Conservation (phyloP, 2,797 vertebrate species). For the Varecia variegata region DNA sequence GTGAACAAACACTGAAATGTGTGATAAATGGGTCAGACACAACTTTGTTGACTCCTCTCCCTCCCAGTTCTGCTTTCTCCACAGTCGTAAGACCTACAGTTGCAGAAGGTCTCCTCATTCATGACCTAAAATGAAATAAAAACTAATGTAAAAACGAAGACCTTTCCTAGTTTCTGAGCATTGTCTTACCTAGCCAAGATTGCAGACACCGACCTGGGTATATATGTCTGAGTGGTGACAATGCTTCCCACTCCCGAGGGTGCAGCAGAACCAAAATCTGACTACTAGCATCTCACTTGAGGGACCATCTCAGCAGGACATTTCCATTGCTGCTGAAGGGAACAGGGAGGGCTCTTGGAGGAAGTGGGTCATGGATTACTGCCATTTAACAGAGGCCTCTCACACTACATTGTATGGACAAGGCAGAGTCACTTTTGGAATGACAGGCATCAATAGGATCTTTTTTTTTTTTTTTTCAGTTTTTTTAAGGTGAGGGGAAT, state of each 20-base stretch:
- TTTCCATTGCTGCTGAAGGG: background rate
- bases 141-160: background rate
- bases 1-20: background rate
- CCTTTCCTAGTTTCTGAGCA: background rate
- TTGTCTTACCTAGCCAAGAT: background rate
- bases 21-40: background rate
- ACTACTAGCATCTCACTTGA: background rate
- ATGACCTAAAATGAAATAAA: background rate
- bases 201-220: background rate
- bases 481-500: too few relatives aligned
- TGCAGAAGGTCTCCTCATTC: background rate
- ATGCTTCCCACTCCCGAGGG: background rate
- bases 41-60: background rate
- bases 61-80: background rate
- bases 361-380: too few relatives aligned
- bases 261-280: background rate
- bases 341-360: background rate
- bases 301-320: background rate
- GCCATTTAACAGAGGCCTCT: background rate
- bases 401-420: background rate
- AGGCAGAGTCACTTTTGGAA: background rate
- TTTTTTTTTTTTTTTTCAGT: too few relatives aligned
- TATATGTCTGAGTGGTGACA: background rate
- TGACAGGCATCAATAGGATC: background rate
- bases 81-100: background rate